These are phyloP conservation scores for Myripristis murdjan DNA, from an alignment of 2,797 vertebrate species.

Conservation along the genomic window DNA sequence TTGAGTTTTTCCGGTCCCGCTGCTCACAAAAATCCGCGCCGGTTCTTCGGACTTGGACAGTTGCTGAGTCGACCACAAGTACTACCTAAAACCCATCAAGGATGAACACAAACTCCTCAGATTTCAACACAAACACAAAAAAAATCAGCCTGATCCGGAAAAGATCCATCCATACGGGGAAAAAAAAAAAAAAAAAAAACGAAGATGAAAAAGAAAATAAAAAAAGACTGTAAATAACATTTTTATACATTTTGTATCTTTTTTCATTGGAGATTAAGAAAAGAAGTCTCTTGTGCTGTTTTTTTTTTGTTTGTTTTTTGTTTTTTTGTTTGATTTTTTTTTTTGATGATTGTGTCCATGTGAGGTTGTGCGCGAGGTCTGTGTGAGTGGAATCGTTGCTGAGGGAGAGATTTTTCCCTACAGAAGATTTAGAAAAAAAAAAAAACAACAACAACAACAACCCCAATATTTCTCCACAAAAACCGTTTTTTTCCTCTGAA, in stretches of 20 bases:
- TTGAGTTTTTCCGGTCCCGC: conserved; percentile 45
- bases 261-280: conserved; percentile 96
- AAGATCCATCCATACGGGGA: conserved; percentile 39
- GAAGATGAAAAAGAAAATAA: conserved; percentile 27
- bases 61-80: conserved; percentile 59
- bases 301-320: too few species aligned
- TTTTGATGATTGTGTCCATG: conserved; percentile 77
- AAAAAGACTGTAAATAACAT: conserved; percentile 88
- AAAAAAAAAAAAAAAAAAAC: conserved; percentile 40
- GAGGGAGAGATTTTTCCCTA: conserved; percentile 50
- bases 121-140: conserved; percentile 56
- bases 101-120: conserved; percentile 61
- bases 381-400: conserved; percentile 67
- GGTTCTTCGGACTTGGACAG: conserved; percentile 38
- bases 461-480: conserved; percentile 49
- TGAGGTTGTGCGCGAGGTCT: conserved; percentile 75
- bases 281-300: conserved; percentile 93
- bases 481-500: conserved; percentile 56
- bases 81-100: conserved; percentile 67
- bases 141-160: conserved; percentile 43
- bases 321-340: conserved; percentile 65
- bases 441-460: conserved; percentile 22
- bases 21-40: conserved; percentile 11
- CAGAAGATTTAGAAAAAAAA: conserved; percentile 30
- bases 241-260: conserved; percentile 99